Evolutionary conservation across 2,113 vertebrate species (phyloP).

Genomic region (Guaruba guarouba): DNA sequence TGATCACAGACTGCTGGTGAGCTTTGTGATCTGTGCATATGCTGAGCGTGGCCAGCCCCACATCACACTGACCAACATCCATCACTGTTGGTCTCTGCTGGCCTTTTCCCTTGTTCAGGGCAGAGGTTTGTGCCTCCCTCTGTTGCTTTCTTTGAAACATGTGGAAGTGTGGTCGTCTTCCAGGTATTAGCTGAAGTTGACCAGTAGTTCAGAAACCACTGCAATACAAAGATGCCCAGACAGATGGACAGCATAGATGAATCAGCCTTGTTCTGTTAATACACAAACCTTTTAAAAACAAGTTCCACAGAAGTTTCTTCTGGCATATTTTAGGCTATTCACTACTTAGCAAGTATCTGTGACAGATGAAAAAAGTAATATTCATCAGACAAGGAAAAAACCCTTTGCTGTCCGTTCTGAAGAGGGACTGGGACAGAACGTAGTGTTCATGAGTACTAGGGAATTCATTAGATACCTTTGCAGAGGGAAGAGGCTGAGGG

Average conservation of each 20-base stretch:
- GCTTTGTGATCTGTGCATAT: rapidly evolving
- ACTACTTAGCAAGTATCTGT: not conserved
- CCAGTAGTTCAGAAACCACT: not conserved
- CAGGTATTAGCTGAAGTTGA: not conserved
- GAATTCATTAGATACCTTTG: not conserved
- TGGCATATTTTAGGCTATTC: not conserved
- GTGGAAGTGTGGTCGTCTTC: not conserved
- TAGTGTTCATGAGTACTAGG: not conserved
- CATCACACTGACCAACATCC: rapidly evolving
- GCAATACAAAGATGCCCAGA: not conserved
- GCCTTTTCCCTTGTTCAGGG: not conserved
- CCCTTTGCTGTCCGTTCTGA: not conserved
- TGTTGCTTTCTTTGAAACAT: not conserved
- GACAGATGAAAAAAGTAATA: not conserved
- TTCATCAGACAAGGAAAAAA: not conserved
- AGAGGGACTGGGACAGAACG: not conserved
- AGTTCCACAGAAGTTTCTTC: not conserved
- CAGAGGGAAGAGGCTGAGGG: not conserved
- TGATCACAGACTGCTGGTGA: rapidly evolving
- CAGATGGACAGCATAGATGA: not conserved
- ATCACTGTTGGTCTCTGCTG: not conserved
- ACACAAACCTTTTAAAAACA: not conserved
- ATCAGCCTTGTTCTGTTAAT: not conserved
- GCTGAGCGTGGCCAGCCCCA: rapidly evolving
- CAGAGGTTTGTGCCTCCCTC: not conserved